These are phyloP conservation scores for Sturnira hondurensis DNA, from an alignment of 2,113 vertebrate species.

Conservation along the genomic window DNA sequence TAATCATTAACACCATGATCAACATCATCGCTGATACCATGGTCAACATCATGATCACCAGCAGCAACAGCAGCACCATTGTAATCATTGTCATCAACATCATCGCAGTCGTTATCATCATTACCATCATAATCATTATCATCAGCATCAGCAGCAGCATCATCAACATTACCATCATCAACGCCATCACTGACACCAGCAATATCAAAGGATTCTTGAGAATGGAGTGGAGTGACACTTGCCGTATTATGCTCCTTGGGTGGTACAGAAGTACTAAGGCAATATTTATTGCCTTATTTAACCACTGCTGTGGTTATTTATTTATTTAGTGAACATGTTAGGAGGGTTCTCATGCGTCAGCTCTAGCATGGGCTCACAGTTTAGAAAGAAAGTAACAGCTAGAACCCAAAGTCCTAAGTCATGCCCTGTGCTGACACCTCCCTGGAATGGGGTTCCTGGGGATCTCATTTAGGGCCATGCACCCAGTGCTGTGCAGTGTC, in stretches of 20 bases:
- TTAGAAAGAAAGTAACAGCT: neutral
- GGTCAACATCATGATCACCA: neutral
- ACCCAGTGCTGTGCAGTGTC: neutral
- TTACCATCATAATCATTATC: accelerated
- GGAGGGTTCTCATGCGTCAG: neutral
- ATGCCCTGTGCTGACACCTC: neutral
- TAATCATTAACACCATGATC: neutral
- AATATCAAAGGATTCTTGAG: neutral
- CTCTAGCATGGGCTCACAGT: neutral
- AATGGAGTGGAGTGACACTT: neutral
- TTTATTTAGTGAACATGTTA: neutral
- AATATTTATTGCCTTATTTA: no score
- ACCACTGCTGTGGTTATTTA: neutral
- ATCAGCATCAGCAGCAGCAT: neutral
- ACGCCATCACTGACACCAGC: neutral
- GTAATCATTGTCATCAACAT: neutral
- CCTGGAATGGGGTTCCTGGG: neutral
- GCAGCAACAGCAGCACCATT: neutral
- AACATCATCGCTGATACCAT: neutral
- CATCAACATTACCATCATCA: neutral
- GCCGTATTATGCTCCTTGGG: neutral
- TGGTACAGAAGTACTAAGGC: neutral
- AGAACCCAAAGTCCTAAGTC: neutral
- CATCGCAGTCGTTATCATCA: no score
- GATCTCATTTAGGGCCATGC: neutral